Evolutionary conservation across 35 echinoderm and acorn worm genomes (phyloP).

Genomic region (Apostichopus japonicus): DNA sequence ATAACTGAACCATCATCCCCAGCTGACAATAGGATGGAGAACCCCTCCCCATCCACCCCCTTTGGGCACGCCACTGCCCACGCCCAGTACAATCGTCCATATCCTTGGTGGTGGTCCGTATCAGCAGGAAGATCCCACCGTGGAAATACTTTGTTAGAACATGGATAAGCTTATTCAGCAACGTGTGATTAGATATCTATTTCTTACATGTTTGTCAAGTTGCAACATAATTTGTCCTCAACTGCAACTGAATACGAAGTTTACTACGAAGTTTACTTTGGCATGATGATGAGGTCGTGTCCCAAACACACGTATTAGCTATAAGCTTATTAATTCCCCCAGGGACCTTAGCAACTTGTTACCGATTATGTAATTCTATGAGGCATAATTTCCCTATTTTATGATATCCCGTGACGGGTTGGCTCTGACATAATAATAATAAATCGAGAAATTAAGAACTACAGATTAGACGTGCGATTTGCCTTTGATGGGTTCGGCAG

Average conservation of each 20-base stretch:
- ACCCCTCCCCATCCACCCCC: no score
- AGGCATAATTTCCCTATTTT: conserved; percentile 3
- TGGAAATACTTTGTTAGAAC: no score
- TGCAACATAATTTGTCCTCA: no score
- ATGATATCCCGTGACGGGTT: conserved; percentile 20
- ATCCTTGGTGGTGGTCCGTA: no score
- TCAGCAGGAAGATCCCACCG: no score
- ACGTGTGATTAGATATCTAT: no score
- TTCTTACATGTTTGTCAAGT: no score
- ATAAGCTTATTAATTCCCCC: not conserved
- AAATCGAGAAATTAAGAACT: conserved; percentile 10
- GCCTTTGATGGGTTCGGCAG: conserved; percentile 20
- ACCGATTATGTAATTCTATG: conserved; percentile 28
- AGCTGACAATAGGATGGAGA: no score
- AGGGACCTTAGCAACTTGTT: not conserved
- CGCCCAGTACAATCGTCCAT: no score
- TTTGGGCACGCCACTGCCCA: no score
- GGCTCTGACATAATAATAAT: not conserved
- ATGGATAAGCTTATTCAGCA: no score
- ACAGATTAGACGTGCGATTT: conserved; percentile 11
- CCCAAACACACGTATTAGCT: not conserved
- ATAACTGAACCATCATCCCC: no score
- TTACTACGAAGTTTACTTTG: not conserved
- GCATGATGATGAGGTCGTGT: not conserved
- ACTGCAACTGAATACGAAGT: not conserved